Base-by-base conservation (phyloP, 2,113 vertebrate species). In the Actenoides hombroni region DNA sequence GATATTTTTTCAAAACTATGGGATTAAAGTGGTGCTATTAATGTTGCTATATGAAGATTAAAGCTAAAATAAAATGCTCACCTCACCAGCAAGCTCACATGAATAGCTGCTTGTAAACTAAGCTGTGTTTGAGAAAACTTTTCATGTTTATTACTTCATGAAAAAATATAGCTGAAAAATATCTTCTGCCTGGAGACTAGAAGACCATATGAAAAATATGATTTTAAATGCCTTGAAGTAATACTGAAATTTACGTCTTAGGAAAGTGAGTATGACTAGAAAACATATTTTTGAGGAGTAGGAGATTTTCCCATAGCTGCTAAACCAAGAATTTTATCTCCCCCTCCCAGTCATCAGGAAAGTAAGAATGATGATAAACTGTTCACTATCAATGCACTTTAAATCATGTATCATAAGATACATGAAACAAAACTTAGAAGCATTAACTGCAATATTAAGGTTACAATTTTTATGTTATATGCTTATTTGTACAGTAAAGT, bases 1-100 rank as follows among this genome's bases (percentile, higher is more conserved):
- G 0, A 21, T n/a, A 16, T 16, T 17, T 0, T 28, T 61, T 42
- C 16, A 6, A 15, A 39, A 9, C 4, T 70, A 16, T 29, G 39
- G 3, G 25, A 60, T 69, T 78, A 40, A 71, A 63, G 19, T 54
- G 7, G 8, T 51, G 11, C 26, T 68, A 63, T 15, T 60, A 39
- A 71, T 51, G 31, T 64, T 87, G 16, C 4, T 44, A 10, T 33
- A 9, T 71, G 29, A 60, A 69, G 26, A 73, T 26, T 39, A 76
- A 90, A 94, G 24, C 5, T 67, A 57, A 78, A 87, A 64, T 42
- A 67, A 46, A 82, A 67, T 48, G 8, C 23, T 95, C 29, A 56
- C 10, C 21, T 29, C 15, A 59, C 13, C 65, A 79, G 33, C 4
- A 89, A 84, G 8, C 40, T 81, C 13, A 73, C 10, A 15, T 8